Evolutionary conservation across 2,888 invertebrate genomes (phyloP), one percentile per base, ranked within the genome.

Genomic region (Torymus auratus): DNA sequence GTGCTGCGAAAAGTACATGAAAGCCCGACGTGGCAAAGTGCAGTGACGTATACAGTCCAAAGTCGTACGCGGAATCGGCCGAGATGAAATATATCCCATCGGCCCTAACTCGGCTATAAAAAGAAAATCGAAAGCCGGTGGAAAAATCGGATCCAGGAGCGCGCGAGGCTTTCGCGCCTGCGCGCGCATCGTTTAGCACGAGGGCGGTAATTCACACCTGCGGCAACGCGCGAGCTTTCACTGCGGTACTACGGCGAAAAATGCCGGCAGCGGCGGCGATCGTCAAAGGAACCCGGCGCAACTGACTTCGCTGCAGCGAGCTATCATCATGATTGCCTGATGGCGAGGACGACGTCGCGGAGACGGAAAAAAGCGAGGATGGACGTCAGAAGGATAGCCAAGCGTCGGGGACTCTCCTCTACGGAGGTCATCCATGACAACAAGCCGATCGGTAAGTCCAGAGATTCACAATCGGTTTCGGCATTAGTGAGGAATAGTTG

Each of bases 371-470:
- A 83, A 71, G 41, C 41, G 41, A 41, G 41, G 41, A 85, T 86
- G 84, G 83, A 84, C 61, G 81, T 83, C 69, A 78, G 83, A 65
- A 85, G 84, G 79, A 77, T 82, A 71, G 84, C 86, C n/a, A 84
- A 83, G 68, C 86, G 86, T 80, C 84, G 87, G 69, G 87, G 85
- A 20, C 83, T 87, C n/a, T 80, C 85, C 15, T 84, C 84, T 5
- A 83, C 82, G 23, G 87, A 87, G 67, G 68, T 81, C 41, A 41
- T 41, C 5, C 41, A 41, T 7, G 41, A 41, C 7, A 41, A 7
- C 41, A 41, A 41, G 7, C 41, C 41, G 7, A 41, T 41, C 41
- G 41, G 41, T 41, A 41, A 41, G 41, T 41, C n/a, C n/a, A 7
- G 7, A 41, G 7, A 41, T 7, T 41, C 7, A 7, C 7, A 7